Evolutionary conservation across 2,113 vertebrate genomes (phyloP).

Genomic region (Myotis brandtii): DNA sequence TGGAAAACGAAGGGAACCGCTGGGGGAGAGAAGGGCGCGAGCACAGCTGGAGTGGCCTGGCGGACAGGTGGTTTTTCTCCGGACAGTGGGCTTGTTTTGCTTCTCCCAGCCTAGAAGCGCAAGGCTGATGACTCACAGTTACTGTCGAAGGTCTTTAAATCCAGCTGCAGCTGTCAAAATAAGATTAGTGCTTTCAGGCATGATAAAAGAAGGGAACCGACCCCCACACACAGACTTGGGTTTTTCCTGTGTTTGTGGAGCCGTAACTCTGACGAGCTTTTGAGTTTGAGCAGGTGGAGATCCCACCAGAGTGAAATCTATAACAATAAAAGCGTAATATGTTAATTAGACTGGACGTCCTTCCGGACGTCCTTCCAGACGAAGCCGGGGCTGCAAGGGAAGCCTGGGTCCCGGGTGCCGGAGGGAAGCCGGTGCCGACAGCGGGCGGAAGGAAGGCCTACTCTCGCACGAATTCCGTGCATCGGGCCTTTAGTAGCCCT

Average conservation of each 20-base stretch:
- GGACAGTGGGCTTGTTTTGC: conserved; percentile 33
- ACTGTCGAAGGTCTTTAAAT: conserved; percentile 57
- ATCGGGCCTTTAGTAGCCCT: neutral
- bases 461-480: too few relatives aligned
- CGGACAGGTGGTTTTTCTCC: conserved; percentile 59
- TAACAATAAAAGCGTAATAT: too few relatives aligned
- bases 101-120: conserved; percentile 35
- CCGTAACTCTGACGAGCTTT: neutral
- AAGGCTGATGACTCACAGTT: conserved; percentile 69
- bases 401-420: too few relatives aligned
- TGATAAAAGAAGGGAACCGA: neutral
- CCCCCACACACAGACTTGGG: neutral
- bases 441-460: too few relatives aligned
- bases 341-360: too few relatives aligned
- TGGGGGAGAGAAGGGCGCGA: neutral
- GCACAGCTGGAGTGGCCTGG: conserved; percentile 53
- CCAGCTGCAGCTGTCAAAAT: conserved; percentile 73
- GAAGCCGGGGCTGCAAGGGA: too few relatives aligned
- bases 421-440: too few relatives aligned
- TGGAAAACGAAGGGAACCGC: neutral
- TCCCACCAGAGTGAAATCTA: neutral
- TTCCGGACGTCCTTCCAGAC: too few relatives aligned
- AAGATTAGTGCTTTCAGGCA: conserved; percentile 54
- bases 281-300: neutral
- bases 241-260: neutral